These are phyloP conservation scores for Trypoxylus dichotomus DNA, from an alignment of 1,140 invertebrate genomes.

Conservation along the genomic window DNA sequence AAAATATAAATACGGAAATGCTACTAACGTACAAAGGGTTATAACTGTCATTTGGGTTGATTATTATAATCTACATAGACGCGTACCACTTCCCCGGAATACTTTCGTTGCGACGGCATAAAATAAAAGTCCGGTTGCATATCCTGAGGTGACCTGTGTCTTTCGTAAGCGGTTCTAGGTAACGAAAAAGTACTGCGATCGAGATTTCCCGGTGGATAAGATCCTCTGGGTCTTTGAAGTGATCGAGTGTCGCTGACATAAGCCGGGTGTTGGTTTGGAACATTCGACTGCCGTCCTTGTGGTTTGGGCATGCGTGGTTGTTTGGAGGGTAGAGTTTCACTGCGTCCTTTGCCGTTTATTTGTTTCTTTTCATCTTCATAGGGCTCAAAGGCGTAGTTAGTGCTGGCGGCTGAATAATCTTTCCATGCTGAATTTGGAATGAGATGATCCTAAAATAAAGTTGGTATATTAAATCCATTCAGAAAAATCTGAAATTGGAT, in stretches of 20 bases:
- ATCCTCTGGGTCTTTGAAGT: constrained; percentile 58
- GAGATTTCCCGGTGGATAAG: constrained; percentile 44
- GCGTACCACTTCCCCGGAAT: constrained; percentile 88
- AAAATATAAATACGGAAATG: not conserved
- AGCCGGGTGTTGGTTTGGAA: constrained; percentile 52
- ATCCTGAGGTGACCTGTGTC: constrained; percentile 48
- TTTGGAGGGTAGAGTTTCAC: constrained; percentile 54
- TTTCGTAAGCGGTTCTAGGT: constrained; percentile 55
- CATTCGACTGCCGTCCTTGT: constrained; percentile 46
- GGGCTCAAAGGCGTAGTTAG: constrained; percentile 85
- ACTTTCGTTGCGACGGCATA: constrained; percentile 91
- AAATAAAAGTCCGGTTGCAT: constrained; percentile 84
- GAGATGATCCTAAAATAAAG: constrained; percentile 69
- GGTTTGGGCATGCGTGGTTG: constrained; percentile 46
- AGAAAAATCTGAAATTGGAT: no score
- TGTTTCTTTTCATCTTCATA: constrained; percentile 72
- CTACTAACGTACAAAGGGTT: not conserved
- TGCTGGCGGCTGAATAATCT: constrained; percentile 80
- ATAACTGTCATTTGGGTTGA: constrained; percentile 43
- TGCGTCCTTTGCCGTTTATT: constrained; percentile 51
- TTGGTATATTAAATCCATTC: not conserved
- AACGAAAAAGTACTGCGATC: constrained; percentile 57
- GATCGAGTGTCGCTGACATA: constrained; percentile 64
- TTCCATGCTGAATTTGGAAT: constrained; percentile 84
- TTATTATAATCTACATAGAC: constrained; percentile 85